Base-by-base conservation (phyloP, 2,113 vertebrate species). In the Sigmodon hispidus region DNA sequence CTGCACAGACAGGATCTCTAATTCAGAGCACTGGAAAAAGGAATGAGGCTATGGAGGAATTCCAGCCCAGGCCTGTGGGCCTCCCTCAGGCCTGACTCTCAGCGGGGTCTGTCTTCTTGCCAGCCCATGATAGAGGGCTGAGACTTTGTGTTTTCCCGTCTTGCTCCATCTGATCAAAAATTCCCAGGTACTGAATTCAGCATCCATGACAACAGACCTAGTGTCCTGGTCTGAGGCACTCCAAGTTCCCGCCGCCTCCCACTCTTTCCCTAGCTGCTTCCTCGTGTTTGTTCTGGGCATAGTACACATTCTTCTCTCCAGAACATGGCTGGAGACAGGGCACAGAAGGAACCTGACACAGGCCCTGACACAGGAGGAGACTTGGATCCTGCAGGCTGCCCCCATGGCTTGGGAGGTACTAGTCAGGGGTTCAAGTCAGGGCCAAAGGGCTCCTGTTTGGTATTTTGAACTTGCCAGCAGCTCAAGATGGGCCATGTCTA, bases 231-330 rank as follows among this genome's bases (percentile, higher is more conserved):
- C 69, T 75, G 79, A 72, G 61, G 40, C 45, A 26, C 57, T 65
- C 31, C 22, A 85, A 34, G 65, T 34, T 89, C 40, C 75, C 17
- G n/a, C n/a, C n/a, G n/a, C 0, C 52, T 80, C 43, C 55, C n/a
- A n/a, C n/a, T n/a, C n/a, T n/a, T n/a, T 90, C 85, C 45, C 0
- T 7, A 76, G 91, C 55, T 15, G 57, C 57, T 36, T 94, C 77
- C 65, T 15, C 76, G 67, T 96, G 94, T 97, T 97, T 97, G 96
- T 95, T 96, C 80, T 97, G 94, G 84, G 94, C 94, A 81, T 63
- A 91, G 94, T 40, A 36, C 50, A 75, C 96, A 96, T 96, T 97
- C 97, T 94, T 97, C 70, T 92, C 87, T 90, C 92, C 16, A 72
- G 93, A 96, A 79, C 93, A 83, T 93, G 94, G 96, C 85, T 94